These are phyloP conservation scores for Eospalax fontanierii DNA, from an alignment of 2,797 vertebrate species.

Conservation along the genomic window DNA sequence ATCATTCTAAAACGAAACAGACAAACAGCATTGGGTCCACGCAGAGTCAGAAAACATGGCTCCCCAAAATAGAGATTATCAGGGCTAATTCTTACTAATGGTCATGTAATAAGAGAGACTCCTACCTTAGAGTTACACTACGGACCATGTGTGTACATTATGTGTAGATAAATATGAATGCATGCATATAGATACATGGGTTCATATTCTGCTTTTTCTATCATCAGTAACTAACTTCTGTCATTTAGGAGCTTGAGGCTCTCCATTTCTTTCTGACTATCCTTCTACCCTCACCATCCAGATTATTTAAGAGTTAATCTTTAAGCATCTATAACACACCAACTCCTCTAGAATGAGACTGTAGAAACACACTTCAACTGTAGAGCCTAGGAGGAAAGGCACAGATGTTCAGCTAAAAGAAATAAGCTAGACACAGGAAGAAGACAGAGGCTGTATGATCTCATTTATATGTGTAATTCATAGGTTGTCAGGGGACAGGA, in stretches of 20 bases:
- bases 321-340: neutral
- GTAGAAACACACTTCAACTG: neutral
- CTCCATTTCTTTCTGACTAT: conserved; percentile 52
- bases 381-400: neutral
- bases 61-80: neutral
- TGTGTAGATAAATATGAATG: neutral
- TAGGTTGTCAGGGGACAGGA: no score
- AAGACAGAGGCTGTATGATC: neutral
- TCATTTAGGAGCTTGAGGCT: neutral
- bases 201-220: neutral
- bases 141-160: neutral
- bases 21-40: neutral
- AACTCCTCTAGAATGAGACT: neutral
- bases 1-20: conserved; percentile 86
- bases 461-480: neutral
- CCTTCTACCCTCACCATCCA: neutral
- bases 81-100: neutral
- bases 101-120: neutral
- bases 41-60: neutral
- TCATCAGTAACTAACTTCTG: neutral
- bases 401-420: neutral
- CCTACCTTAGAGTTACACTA: neutral
- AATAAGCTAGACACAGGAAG: neutral
- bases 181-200: neutral
- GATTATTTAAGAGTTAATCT: neutral